Evolutionary conservation across 2,888 invertebrate species (phyloP), one percentile per base, ranked within the genome.

Genomic region (Malthinus seriepunctatus): DNA sequence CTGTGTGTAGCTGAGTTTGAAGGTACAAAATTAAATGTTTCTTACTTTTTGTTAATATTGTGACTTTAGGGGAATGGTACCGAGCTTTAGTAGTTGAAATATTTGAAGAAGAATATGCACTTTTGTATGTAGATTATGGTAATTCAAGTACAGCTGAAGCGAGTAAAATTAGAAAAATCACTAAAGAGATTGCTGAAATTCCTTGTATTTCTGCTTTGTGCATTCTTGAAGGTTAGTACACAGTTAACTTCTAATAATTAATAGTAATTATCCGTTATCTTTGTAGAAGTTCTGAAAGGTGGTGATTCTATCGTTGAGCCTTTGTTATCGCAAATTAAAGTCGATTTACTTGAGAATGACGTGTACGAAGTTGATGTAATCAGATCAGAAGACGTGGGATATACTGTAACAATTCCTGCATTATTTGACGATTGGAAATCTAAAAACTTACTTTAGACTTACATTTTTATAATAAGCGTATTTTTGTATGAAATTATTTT

Each of bases 121-220:
- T 73, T 5, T 62, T 63, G 34, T 73, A 67, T 48, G 65, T 76
- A 3, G 76, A 76, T 67, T 76, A 69, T 63, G 76, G 76, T 3
- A 73, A 71, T 51, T 35, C 60, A 9, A 63, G 60, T 12, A 54
- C 10, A 0, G 57, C 70, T 1, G 54, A 62, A 8, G 59, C 57
- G 1, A 48, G 56, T 7, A 50, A 71, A 35, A 62, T 76, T 31
- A 64, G 75, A 47, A 69, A 64, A 53, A 66, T 75, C 8, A 68
- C 72, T 3, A 45, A 45, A 23, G 57, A 71, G 32, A 62, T 70
- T 32, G 64, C 61, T 11, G 49, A 60, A 1, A 60, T 69, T 46
- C 69, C 70, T n/a, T 60, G 71, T 35, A 45, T 72, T 15, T 70
- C 69, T 14, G 63, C 67, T 8, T 50, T 50, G 10, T 70, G 73